Conservation (phyloP, 1,140 invertebrate genomes). For the Eumaeus atala region DNA sequence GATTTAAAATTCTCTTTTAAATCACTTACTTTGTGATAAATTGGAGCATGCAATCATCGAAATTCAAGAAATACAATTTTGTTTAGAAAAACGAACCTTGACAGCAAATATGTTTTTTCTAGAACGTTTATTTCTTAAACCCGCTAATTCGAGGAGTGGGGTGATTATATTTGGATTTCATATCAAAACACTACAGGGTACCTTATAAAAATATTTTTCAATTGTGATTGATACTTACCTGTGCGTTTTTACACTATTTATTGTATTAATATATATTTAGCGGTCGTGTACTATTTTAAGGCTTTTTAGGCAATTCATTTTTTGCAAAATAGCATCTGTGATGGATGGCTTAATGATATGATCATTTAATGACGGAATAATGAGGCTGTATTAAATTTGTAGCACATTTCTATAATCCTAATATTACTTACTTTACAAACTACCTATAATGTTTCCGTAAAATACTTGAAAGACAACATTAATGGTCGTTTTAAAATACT, state of each 20-base stretch:
- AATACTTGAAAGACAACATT: too few species aligned
- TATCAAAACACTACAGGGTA: conserved; percentile 14
- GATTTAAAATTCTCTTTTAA: too few species aligned
- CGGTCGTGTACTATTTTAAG: conserved; percentile 17
- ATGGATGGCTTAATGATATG: conserved; percentile 67
- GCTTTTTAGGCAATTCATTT: conserved; percentile 18
- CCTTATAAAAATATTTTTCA: conserved; percentile 53
- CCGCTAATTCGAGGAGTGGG: neutral
- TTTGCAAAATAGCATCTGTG: conserved; percentile 38
- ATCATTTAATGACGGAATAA: conserved; percentile 44
- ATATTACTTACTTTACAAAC: neutral
- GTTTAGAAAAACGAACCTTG: too few species aligned
- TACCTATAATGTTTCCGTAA: neutral
- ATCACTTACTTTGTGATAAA: too few species aligned
- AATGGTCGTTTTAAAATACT: too few species aligned
- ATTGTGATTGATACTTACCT: conserved; percentile 33
- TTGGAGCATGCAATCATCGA: too few species aligned
- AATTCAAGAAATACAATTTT: too few species aligned
- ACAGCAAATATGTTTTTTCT: too few species aligned
- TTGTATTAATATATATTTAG: conserved; percentile 15
- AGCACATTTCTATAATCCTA: too few species aligned
- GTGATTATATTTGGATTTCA: neutral
- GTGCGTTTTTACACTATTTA: conserved; percentile 48
- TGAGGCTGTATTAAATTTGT: conserved; percentile 23
- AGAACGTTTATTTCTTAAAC: too few species aligned